A percentile compares a stretch with the other conserved stretches of the same genome.
phyloP scores from a whole-genome alignment of 2,888 invertebrate species.

The Glaucopsyche alexis region DNA sequence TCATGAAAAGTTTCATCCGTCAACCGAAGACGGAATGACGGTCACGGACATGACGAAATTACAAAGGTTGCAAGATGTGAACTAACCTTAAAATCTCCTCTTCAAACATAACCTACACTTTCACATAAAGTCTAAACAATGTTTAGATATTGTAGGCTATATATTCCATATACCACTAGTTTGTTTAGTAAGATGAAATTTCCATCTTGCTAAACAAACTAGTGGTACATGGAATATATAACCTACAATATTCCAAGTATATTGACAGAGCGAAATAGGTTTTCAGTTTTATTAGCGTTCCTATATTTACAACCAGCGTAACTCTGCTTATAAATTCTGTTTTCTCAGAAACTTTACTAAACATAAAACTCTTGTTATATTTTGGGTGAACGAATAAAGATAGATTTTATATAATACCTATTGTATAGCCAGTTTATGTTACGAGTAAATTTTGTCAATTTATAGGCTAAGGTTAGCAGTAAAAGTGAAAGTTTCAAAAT shows the following conservation, averaged over 20 bases:
- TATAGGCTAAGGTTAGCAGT: too few species aligned
- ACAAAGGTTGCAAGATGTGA: too few species aligned
- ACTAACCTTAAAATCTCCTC: not conserved
- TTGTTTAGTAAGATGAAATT: conserved; percentile 8
- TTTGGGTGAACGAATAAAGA: not conserved
- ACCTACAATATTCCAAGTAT: conserved; percentile 11
- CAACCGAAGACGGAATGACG: too few species aligned
- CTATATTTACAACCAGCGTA: not conserved
- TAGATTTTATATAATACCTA: too few species aligned
- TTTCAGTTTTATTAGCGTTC: conserved; percentile 20
- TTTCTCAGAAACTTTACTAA: not conserved
- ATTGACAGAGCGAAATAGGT: conserved; percentile 23
- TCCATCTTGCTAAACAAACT: not conserved
- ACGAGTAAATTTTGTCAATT: too few species aligned
- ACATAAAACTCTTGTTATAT: conserved; percentile 5
- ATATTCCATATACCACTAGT: not conserved
- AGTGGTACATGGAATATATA: not conserved
- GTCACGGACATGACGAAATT: too few species aligned
- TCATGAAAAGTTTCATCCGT: too few species aligned
- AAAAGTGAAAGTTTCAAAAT: too few species aligned
- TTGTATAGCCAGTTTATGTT: too few species aligned
- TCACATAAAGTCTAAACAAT: not conserved
- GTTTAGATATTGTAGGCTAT: conserved; percentile 1
- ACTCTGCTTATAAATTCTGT: not conserved
- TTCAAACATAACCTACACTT: conserved; percentile 2